Evolutionary conservation across 1,140 invertebrate species (phyloP), one percentile per base, ranked within the genome.

Genomic region (Anoplolepis gracilipes): DNA sequence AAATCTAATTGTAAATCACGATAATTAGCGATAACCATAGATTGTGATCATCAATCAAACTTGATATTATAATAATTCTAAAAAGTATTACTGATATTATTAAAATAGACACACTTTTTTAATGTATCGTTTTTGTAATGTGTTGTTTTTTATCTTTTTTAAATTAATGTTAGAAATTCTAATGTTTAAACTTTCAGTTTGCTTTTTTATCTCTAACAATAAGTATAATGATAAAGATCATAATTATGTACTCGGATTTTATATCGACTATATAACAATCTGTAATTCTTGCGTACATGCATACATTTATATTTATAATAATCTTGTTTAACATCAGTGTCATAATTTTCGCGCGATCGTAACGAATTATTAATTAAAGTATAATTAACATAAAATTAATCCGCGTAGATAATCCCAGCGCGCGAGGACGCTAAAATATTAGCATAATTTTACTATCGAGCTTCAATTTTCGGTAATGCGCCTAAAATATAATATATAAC

Each of bases 361-460:
- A 61, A 19, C 16, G 2, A 61, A 76, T 76, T 62, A 76, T 61
- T 76, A 10, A 76, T 61, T 76, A 10, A 62, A 76, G 36, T 76
- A 62, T 62, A 76, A 36, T 42, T 25, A 76, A 76, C 16, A 62
- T 3, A 1, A 39, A 11, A 39, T 39, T 76, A 61, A 76, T 30
- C 59, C 19, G 19, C 25, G n/a, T 4, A 16, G 62, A 28, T 76
- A 42, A 62, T 62, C 13, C 16, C 16, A 39, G 28, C 13, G 53
- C 13, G 53, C 22, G 22, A 22, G 7, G 55, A n/a, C 16, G 25
- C 57, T 62, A 8, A 49, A 49, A 30, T 10, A 42, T 76, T 61
- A 62, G 61, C 73, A 76, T 62, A 62, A 76, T 76, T 76, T 62
- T 42, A 76, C 10, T 0, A 11, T 61, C 30, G 13, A 25, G 33